Evolutionary conservation across 2,113 vertebrate species (phyloP).

Genomic region (Caloenas nicobarica): DNA sequence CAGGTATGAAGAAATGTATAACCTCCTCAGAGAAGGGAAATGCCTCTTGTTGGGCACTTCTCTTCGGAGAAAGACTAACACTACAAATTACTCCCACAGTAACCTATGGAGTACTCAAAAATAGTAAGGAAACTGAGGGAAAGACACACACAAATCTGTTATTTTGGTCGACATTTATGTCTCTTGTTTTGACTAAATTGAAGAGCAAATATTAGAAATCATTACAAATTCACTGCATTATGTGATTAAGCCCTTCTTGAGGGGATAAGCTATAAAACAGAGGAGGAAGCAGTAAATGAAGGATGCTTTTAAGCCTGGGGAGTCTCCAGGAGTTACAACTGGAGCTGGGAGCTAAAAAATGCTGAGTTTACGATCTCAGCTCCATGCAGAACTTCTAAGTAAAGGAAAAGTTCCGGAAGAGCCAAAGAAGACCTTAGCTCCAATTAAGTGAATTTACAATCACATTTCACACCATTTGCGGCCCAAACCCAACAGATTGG

Average conservation of each 20-base stretch:
- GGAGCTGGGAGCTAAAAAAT: background rate
- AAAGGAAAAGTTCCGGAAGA: background rate
- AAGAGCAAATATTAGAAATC: background rate
- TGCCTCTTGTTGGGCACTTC: accelerated
- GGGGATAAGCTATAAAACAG: background rate
- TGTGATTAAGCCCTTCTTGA: background rate
- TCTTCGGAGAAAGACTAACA: background rate
- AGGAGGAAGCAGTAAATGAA: background rate
- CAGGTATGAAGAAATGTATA: accelerated
- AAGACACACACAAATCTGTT: background rate
- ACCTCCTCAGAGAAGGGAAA: background rate
- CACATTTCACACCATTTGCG: background rate
- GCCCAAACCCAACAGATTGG: accelerated
- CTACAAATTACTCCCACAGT: background rate
- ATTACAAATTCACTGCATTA: background rate
- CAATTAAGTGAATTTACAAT: background rate
- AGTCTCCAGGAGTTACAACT: background rate
- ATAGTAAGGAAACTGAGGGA: background rate
- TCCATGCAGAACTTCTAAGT: background rate
- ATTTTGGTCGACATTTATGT: background rate
- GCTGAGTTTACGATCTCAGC: background rate
- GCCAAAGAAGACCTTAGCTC: background rate
- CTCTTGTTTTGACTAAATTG: background rate
- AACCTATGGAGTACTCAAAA: background rate
- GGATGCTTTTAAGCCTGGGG: background rate